Percentiles rank a stretch among this genome's conserved stretches.
These are phyloP conservation scores for Dromius quadrimaculatus DNA, from an alignment of 2,888 invertebrate species.

Conservation along the genomic window DNA sequence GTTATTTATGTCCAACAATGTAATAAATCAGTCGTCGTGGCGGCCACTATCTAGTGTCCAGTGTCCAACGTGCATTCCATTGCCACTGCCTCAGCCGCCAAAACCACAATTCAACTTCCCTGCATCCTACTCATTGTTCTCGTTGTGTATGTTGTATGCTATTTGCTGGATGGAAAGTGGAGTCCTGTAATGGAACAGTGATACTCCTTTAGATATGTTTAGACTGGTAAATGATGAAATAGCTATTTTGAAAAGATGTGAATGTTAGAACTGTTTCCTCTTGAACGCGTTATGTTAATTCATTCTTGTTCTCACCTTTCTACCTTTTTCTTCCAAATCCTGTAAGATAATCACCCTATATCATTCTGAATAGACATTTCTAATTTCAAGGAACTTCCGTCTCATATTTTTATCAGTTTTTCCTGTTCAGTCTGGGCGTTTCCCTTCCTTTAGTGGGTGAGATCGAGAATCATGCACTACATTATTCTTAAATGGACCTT, in stretches of 20 bases:
- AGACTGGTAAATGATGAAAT: no score
- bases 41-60: constrained; percentile 20
- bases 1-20: constrained; percentile 46
- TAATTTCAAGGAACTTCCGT: constrained; percentile 26
- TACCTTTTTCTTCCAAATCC: not conserved
- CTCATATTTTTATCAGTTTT: constrained; percentile 36
- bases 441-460: constrained; percentile 13
- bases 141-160: not conserved
- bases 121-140: not conserved
- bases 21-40: constrained; percentile 36
- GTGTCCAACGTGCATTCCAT: constrained; percentile 40
- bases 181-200: no score
- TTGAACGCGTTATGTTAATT: no score
- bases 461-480: constrained; percentile 33
- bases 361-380: constrained; percentile 25
- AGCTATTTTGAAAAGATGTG: no score
- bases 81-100: not conserved
- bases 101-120: constrained; percentile 24
- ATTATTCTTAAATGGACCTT: constrained; percentile 43
- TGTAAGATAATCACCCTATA: constrained; percentile 31
- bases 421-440: constrained; percentile 11
- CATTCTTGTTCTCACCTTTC: not conserved
- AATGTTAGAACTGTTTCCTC: no score
- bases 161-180: no score
- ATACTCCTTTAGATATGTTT: no score